Percentiles rank a stretch among this genome's conserved stretches.
These are phyloP conservation scores for Trachops cirrhosus DNA, from an alignment of 2,797 vertebrate species.

Conservation along the genomic window DNA sequence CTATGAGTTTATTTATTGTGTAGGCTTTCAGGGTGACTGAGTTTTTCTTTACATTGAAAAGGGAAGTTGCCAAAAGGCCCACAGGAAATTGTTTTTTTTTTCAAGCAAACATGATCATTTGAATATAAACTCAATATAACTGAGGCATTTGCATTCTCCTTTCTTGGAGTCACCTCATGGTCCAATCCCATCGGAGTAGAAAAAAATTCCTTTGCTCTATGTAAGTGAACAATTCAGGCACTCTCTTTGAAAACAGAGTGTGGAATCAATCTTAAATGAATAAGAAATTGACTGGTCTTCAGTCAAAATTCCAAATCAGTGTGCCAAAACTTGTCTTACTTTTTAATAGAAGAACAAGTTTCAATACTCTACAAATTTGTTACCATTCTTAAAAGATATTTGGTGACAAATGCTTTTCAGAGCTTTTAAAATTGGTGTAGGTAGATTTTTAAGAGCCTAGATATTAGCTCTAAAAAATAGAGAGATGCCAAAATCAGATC, in stretches of 20 bases:
- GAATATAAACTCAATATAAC: constrained; percentile 62
- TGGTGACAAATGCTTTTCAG: constrained; percentile 39
- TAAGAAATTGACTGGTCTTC: neutral
- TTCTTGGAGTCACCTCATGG: constrained; percentile 43
- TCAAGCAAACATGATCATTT: constrained; percentile 63
- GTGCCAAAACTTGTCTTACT: constrained; percentile 58
- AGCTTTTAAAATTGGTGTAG: constrained; percentile 37
- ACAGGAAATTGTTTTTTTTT: constrained; percentile 69
- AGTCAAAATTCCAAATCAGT: neutral
- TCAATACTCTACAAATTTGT: constrained; percentile 45
- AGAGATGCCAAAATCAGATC: constrained; percentile 51
- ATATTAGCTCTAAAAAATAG: constrained; percentile 33
- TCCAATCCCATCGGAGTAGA: neutral
- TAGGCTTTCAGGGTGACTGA: constrained; percentile 74
- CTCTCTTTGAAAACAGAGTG: constrained; percentile 40
- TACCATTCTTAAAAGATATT: constrained; percentile 37
- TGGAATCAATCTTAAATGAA: constrained; percentile 75
- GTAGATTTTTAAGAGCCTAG: constrained; percentile 53
- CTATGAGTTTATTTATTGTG: constrained; percentile 69
- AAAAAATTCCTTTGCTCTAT: constrained; percentile 30
- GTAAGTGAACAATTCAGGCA: constrained; percentile 43
- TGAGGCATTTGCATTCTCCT: constrained; percentile 37
- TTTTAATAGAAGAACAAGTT: constrained; percentile 31
- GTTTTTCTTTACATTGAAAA: constrained; percentile 70
- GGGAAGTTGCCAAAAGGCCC: constrained; percentile 70